Conservation (phyloP, 2,888 invertebrate species). For the Labia minor region DNA sequence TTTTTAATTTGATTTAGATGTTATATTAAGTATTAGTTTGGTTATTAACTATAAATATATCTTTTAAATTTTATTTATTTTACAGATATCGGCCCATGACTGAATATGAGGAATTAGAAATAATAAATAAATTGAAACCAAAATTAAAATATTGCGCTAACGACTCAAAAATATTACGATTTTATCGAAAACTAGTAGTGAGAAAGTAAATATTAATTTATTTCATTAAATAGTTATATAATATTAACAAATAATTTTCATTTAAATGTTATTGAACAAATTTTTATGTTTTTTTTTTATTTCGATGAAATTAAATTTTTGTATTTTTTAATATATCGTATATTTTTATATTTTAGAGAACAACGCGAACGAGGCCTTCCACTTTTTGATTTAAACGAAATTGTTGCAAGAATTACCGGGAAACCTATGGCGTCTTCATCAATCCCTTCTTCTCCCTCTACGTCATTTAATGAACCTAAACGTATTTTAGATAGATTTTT, state of each 20-base stretch:
- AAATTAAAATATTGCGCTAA: conserved; percentile 31
- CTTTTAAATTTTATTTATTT: too few relatives aligned
- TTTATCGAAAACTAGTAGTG: conserved; percentile 48
- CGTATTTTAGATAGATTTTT: not conserved
- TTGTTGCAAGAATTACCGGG: not conserved
- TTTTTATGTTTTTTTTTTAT: not conserved
- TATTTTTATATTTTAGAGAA: conserved; percentile 28
- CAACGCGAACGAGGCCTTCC: conserved; percentile 46
- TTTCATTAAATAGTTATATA: not conserved
- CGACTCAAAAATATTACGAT: conserved; percentile 35
- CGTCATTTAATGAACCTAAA: not conserved
- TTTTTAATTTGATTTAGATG: too few relatives aligned
- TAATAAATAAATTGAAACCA: conserved; percentile 33
- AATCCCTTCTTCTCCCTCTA: not conserved
- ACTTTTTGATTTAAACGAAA: conserved; percentile 46
- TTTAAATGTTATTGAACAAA: not conserved
- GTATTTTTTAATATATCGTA: not conserved
- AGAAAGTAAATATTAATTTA: conserved; percentile 33
- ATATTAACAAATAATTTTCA: not conserved
- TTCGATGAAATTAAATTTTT: not conserved
- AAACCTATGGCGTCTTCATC: too few relatives aligned
- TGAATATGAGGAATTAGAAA: conserved; percentile 40
- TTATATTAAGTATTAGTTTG: too few relatives aligned
- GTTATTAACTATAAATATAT: too few relatives aligned
- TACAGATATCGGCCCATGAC: conserved; percentile 34